phyloP scores from a whole-genome alignment of 2,113 vertebrate genomes.

The Emberiza fucata region DNA sequence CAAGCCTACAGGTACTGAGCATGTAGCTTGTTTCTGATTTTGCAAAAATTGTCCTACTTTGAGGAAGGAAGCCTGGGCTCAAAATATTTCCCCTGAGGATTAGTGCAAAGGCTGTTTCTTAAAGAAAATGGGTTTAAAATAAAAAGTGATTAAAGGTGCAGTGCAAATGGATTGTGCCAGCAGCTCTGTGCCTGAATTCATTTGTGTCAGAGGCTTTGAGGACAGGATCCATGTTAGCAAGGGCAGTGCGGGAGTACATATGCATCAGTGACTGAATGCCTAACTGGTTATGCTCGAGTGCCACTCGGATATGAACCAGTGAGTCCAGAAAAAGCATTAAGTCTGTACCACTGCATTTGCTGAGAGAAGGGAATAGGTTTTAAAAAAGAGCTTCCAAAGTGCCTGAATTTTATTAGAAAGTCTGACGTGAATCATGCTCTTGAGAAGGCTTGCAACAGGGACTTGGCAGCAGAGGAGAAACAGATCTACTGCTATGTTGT shows the following conservation, averaged over 20 bases:
- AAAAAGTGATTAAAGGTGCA: not conserved
- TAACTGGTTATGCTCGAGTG: not conserved
- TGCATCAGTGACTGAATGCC: not conserved
- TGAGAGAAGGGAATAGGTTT: not conserved
- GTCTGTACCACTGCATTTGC: not conserved
- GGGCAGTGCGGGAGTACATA: not conserved
- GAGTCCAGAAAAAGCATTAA: conserved; percentile 1
- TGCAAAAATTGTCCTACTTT: conserved; percentile 3
- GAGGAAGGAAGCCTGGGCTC: not conserved
- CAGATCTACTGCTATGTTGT: not conserved
- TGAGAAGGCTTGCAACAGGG: not conserved
- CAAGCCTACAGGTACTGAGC: not conserved
- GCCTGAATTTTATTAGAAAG: not conserved
- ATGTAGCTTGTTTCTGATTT: not conserved
- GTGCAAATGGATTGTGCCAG: not conserved
- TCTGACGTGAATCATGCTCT: not conserved
- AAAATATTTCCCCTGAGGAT: not conserved
- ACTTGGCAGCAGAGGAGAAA: not conserved
- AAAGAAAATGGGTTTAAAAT: conserved; percentile 1
- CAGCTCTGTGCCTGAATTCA: not conserved
- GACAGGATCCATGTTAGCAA: not conserved
- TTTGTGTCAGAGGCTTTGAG: conserved; percentile 15
- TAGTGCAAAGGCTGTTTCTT: not conserved
- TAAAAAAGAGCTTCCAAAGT: not conserved
- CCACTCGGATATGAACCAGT: not conserved